Conservation (phyloP, 2,797 vertebrate genomes). For the Poecilia picta region DNA sequence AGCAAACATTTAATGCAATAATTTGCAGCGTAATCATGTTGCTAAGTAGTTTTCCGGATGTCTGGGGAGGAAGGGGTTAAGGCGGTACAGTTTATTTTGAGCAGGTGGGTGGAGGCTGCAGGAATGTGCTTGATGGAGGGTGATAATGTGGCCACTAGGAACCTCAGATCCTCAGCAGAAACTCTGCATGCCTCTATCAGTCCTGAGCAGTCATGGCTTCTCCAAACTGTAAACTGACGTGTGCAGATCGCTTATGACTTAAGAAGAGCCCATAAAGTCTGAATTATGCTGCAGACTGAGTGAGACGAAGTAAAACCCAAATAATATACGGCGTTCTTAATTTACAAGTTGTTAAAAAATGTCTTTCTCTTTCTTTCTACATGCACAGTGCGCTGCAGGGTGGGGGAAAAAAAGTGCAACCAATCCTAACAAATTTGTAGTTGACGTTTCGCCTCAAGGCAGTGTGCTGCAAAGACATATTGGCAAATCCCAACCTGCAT, state of each 20-base stretch:
- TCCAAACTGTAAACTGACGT: conserved; percentile 66
- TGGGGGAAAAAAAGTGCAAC: conserved; percentile 17
- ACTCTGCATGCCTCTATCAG: conserved; percentile 73
- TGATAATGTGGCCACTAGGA: conserved; percentile 82
- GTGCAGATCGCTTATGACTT: not conserved
- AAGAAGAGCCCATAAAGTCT: not conserved
- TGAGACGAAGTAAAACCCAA: not conserved
- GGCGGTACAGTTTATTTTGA: conserved; percentile 81
- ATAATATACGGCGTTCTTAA: not conserved
- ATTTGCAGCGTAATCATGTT: not conserved
- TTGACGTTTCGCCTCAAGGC: conserved; percentile 36
- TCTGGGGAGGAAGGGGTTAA: conserved; percentile 77
- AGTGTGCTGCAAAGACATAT: conserved; percentile 26
- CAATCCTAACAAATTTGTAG: conserved; percentile 24
- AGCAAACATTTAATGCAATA: not conserved
- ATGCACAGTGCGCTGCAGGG: not conserved
- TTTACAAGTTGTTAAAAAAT: not conserved
- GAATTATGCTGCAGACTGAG: not conserved
- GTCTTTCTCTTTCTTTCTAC: not conserved
- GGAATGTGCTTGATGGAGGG: conserved; percentile 84
- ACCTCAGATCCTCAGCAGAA: conserved; percentile 72
- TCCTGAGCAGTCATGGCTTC: conserved; percentile 60
- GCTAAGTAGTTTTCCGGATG: not conserved
- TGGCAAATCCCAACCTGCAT: conserved; percentile 46
- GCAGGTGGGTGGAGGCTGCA: conserved; percentile 82